phyloP scores from a whole-genome alignment of 2,888 invertebrate genomes.

The Autographa gamma region DNA sequence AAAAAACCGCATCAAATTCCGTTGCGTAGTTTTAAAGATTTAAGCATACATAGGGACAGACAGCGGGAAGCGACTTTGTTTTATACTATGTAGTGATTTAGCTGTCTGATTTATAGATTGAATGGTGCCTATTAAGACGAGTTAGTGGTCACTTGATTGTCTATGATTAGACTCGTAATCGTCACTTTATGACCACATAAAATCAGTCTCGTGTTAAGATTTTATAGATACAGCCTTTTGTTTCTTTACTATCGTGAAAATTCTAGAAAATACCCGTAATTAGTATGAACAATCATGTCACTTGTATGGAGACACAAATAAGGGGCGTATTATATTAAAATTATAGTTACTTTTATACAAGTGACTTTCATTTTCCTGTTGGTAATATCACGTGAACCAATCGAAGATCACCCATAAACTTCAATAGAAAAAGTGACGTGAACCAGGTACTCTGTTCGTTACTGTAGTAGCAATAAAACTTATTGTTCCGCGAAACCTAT shows the following conservation, averaged over 20 bases:
- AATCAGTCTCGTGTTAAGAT: neutral
- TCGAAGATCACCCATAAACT: neutral
- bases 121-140: conserved; percentile 3
- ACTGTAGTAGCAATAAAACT: conserved; percentile 28
- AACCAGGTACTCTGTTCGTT: conserved; percentile 19
- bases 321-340: neutral
- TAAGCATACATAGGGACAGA: no score
- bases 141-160: neutral
- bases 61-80: no score
- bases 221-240: neutral
- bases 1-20: no score
- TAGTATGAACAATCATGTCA: neutral
- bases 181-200: neutral
- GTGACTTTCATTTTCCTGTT: neutral
- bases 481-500: conserved; percentile 45
- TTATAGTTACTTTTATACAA: neutral
- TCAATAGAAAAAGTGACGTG: conserved; percentile 16
- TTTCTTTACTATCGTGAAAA: neutral
- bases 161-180: neutral
- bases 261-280: neutral
- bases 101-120: conserved; percentile 4
- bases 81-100: no score
- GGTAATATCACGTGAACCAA: neutral
- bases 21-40: no score
- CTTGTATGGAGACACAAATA: neutral